Base-by-base conservation (phyloP, 2,797 vertebrate species). In the Onychomys leucogaster region DNA sequence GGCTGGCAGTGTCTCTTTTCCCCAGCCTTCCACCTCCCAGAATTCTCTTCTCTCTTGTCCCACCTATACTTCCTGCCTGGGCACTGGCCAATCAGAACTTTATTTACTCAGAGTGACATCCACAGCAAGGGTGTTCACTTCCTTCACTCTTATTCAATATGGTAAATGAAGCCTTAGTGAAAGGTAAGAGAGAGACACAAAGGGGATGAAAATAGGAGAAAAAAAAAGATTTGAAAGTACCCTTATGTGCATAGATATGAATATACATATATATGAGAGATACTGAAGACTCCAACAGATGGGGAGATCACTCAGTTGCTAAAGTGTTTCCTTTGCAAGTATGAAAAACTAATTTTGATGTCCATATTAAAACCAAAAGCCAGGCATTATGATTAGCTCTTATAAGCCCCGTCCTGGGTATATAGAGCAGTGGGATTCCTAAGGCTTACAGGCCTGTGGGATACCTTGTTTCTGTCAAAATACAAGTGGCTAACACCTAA, bases 361-460 rank as follows among this genome's bases (percentile, higher is more conserved):
- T 2, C 6, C 21, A 37, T 4, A 12, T 25, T 14, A 57, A 81
- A 81, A 57, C n/a, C 11, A 57, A 81, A 57, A 52, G 11, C 2
- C 34, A 59, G 6, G 23, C 55, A 25, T 27, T 57, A 37, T 16
- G 12, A 6, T 59, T 57, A 82, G 6, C 12, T 37, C n/a, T 59
- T 82, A 0, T 37, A 82, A 59, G 11, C 1, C 11, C 5, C 2
- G 4, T 55, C 10, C 19, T 55, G 5, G 23, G 13, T 12, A 82
- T 82, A 59, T 5, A 3, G n/a, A 41, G 25, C 27, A 25, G 13
- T 29, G 8, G 25, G 25, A 43, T 61, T 61, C 37, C 81, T 43
- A 29, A 32, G 13, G 14, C 37, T 43, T 63, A 4, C 2, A 10
- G 2, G 25, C 2, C 3, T 16, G 1, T 19, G 5, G 34, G 4